These are phyloP conservation scores for Falco berigora DNA, from an alignment of 2,797 vertebrate species.

Conservation along the genomic window DNA sequence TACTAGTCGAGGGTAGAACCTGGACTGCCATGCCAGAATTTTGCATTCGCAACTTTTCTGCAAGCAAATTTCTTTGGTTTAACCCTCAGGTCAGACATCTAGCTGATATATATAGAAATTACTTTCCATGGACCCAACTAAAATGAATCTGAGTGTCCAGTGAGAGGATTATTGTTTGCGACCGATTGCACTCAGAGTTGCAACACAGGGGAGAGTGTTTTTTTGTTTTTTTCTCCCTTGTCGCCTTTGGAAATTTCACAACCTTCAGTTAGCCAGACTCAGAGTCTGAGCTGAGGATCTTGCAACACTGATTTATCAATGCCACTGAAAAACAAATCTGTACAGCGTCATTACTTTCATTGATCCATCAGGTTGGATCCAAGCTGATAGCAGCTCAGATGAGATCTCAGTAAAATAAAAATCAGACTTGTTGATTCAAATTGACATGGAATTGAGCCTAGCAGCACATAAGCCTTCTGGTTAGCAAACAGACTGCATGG, in stretches of 20 bases:
- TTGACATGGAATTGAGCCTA: background rate
- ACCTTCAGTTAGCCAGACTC: constrained; percentile 16
- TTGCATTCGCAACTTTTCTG: background rate
- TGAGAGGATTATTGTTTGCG: constrained; percentile 19
- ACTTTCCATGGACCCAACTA: background rate
- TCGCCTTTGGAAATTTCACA: constrained; percentile 59
- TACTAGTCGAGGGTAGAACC: background rate
- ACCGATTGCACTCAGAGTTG: constrained; percentile 41
- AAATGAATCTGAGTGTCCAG: constrained; percentile 19
- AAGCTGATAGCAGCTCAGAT: background rate
- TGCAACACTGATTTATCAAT: constrained; percentile 52
- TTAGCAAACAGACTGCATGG: background rate
- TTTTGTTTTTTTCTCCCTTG: background rate
- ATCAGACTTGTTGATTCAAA: background rate
- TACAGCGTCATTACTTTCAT: background rate
- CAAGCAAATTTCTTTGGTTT: constrained; percentile 13
- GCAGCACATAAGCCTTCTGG: background rate
- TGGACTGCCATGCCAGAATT: background rate
- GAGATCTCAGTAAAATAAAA: background rate
- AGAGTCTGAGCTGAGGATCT: constrained; percentile 36
- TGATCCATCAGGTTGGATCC: constrained; percentile 16
- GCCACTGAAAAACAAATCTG: constrained; percentile 48
- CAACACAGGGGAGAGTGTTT: constrained; percentile 30
- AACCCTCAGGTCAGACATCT: constrained; percentile 30
- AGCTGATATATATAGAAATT: constrained; percentile 39